Evolutionary conservation across 2,888 invertebrate species (phyloP).

Genomic region (Limnephilus auricula): DNA sequence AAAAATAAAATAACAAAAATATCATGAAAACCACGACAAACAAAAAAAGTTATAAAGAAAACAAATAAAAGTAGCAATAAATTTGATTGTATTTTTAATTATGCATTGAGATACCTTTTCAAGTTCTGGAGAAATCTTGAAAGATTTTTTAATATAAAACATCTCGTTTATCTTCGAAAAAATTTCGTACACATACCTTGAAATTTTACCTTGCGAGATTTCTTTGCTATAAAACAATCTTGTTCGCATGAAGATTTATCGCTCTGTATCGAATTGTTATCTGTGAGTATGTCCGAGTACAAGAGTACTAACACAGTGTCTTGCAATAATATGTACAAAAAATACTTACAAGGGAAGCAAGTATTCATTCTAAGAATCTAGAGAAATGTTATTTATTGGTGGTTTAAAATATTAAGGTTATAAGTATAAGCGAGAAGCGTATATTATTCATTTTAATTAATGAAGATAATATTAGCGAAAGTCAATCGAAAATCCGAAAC

Average conservation of each 20-base stretch:
- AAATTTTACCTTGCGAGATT: neutral
- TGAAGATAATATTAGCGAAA: too few relatives aligned
- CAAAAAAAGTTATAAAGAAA: too few relatives aligned
- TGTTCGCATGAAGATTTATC: slow-evolving; percentile 20
- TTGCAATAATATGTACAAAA: neutral
- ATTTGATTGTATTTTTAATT: too few relatives aligned
- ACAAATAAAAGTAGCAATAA: too few relatives aligned
- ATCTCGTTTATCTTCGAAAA: neutral
- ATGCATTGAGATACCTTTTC: too few relatives aligned
- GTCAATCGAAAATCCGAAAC: too few relatives aligned
- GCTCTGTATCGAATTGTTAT: neutral
- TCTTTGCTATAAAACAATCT: neutral
- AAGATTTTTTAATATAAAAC: neutral
- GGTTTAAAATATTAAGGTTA: neutral
- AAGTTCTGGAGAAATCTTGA: neutral
- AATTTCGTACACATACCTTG: neutral
- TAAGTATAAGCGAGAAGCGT: too few relatives aligned
- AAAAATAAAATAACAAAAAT: too few relatives aligned
- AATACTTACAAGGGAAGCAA: neutral
- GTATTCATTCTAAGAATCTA: neutral
- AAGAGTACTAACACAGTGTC: neutral
- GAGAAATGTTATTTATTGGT: neutral
- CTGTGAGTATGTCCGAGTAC: neutral
- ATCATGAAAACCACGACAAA: too few relatives aligned
- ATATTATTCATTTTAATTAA: too few relatives aligned